phyloP scores from a whole-genome alignment of 64 coral and sea anemone species.

The Montipora capricornis region DNA sequence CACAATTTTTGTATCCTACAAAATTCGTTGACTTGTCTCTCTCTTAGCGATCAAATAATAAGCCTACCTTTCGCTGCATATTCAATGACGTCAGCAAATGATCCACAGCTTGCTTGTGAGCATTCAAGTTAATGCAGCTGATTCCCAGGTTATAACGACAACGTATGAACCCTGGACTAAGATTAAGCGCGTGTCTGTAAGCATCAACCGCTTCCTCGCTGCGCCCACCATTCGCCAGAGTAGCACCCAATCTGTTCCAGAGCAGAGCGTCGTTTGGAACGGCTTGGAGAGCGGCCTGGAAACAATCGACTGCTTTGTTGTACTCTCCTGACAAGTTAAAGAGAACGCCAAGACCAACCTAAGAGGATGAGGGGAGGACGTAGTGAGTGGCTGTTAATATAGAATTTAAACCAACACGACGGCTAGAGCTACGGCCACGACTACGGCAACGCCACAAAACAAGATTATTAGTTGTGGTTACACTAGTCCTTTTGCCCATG shows the following conservation, averaged over 20 bases:
- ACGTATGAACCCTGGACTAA: conserved; percentile 92
- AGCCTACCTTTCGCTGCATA: conserved; percentile 84
- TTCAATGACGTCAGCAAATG: conserved; percentile 91
- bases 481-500: no score
- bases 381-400: no score
- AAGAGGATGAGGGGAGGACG: background rate
- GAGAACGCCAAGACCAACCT: conserved; percentile 95
- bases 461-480: no score
- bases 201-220: conserved; percentile 99
- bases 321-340: conserved; percentile 98
- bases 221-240: conserved; percentile 95
- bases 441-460: no score
- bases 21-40: no score
- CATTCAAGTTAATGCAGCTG: conserved; percentile 93
- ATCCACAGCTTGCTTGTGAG: conserved; percentile 85
- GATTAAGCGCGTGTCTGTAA: conserved; percentile 91
- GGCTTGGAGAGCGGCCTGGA: conserved; percentile 86
- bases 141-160: conserved; percentile 98
- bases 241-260: conserved; percentile 97
- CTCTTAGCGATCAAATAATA: no score
- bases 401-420: no score
- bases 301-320: conserved; percentile 98
- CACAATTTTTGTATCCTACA: no score
- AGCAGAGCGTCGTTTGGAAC: conserved; percentile 82
- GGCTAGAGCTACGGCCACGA: no score